Conservation (phyloP, 2,113 vertebrate genomes). For the Seriola quinqueradiata region DNA sequence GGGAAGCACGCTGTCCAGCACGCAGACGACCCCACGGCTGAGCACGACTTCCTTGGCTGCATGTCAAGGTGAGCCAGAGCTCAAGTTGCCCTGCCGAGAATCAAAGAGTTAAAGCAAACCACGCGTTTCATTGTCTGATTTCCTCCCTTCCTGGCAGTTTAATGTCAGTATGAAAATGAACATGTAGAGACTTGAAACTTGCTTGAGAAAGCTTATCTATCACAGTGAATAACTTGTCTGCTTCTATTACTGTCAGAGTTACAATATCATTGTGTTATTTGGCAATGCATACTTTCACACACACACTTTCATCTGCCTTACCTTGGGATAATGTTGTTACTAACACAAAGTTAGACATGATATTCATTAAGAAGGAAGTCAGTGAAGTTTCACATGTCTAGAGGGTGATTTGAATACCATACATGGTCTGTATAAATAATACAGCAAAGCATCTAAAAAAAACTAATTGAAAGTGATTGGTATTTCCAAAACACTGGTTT, state of each 20-base stretch:
- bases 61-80: constrained; percentile 93
- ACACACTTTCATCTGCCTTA: not conserved
- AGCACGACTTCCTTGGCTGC: constrained; percentile 96
- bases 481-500: not conserved
- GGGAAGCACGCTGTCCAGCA: constrained; percentile 83
- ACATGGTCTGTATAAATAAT: too few species aligned
- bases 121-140: not conserved
- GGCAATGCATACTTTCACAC: not conserved
- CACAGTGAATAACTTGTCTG: not conserved
- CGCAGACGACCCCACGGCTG: constrained; percentile 79
- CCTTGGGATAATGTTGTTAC: not conserved
- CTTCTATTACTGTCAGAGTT: not conserved
- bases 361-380: not conserved
- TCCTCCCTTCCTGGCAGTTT: not conserved
- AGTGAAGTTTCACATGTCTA: not conserved
- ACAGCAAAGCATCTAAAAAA: not conserved
- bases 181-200: not conserved
- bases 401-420: not conserved
- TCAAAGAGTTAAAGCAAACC: not conserved
- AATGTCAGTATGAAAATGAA: constrained; percentile 9
- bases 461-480: not conserved
- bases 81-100: too few species aligned
- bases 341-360: not conserved
- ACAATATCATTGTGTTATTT: not conserved
- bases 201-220: not conserved